Evolutionary conservation across 1,140 invertebrate species (phyloP), one percentile per base, ranked within the genome.

Genomic region (Macrosteles quadrilineatus): DNA sequence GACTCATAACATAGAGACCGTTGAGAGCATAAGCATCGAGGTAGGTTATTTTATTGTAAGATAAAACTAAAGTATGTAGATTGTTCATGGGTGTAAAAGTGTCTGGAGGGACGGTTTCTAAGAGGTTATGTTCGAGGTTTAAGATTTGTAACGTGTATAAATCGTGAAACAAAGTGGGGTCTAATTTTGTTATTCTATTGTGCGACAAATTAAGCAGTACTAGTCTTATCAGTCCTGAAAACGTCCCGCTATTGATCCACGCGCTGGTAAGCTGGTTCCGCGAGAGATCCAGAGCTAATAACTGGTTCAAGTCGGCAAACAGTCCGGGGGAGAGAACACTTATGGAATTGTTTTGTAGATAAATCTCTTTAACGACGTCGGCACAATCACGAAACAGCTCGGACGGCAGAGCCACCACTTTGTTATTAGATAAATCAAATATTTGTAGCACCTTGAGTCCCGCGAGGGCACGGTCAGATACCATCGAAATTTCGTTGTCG

Each of bases 261-360:
- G 86, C 87, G 76, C 88, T 92, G 25, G 91, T 91, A 29, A 98
- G 83, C 78, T 90, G 86, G 83, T 98, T 98, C 75, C 87, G 87
- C 21, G 93, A 95, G 74, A 97, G 82, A 80, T 98, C 93, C 55
- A 98, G 81, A 0, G 91, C 87, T 75, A 93, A 86, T 68, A 98
- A 83, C 77, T 95, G 91, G 74, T 92, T 89, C 76, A 98, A 85
- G 76, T 93, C 92, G 6, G 89, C 85, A 76, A 96, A 92, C 12
- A 95, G 82, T 69, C 90, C 90, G 0, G 91, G 90, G 65, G 91
- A 89, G 45, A 95, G 81, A 9, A 90, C 88, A 76, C 88, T 88
- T 57, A 95, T 93, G 55, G 90, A 94, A 84, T 96, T 96, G 80
- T 95, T 95, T 78, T 93, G 90, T 74, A 96, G 80, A 78, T 93